A percentile compares a stretch with the other conserved stretches of the same genome.
Evolutionary conservation across 2,888 invertebrate genomes (phyloP).

Genomic region (Tiliacea citrago): DNA sequence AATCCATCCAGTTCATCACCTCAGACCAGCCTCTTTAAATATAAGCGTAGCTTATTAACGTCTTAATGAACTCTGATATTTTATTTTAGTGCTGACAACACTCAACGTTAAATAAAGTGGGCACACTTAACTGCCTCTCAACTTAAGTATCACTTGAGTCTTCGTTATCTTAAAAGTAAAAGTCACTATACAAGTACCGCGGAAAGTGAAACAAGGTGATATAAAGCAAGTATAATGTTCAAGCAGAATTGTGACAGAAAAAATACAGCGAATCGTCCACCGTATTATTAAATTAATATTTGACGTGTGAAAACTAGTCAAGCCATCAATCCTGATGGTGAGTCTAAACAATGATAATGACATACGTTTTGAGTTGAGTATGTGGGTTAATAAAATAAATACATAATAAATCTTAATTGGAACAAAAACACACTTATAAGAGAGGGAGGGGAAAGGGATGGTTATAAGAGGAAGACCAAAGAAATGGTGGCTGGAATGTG

Average conservation of each 20-base stretch:
- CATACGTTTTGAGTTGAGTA: no score
- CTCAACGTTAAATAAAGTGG: slow-evolving; percentile 39
- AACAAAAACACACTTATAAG: no score
- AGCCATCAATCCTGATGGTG: neutral
- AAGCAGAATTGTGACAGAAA: slow-evolving; percentile 19
- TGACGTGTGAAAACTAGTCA: neutral
- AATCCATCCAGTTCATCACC: neutral
- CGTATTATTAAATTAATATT: neutral
- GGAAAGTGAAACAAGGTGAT: slow-evolving; percentile 44
- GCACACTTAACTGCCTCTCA: slow-evolving; percentile 39
- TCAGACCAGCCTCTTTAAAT: neutral
- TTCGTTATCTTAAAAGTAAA: slow-evolving; percentile 58
- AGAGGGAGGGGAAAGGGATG: neutral
- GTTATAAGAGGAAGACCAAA: neutral
- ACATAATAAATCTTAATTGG: no score
- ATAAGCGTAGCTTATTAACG: slow-evolving; percentile 12
- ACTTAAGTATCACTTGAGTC: slow-evolving; percentile 51
- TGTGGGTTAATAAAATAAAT: no score
- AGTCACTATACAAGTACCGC: slow-evolving; percentile 45
- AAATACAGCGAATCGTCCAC: neutral
- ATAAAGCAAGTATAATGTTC: slow-evolving; percentile 22
- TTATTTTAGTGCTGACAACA: slow-evolving; percentile 35
- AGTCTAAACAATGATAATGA: neutral
- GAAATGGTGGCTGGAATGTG: neutral
- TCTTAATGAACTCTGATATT: slow-evolving; percentile 34